Percentiles rank a stretch among this genome's conserved stretches.
These are phyloP conservation scores for Caenorhabditis japonica DNA, from an alignment of 2,888 invertebrate genomes.

Conservation along the genomic window DNA sequence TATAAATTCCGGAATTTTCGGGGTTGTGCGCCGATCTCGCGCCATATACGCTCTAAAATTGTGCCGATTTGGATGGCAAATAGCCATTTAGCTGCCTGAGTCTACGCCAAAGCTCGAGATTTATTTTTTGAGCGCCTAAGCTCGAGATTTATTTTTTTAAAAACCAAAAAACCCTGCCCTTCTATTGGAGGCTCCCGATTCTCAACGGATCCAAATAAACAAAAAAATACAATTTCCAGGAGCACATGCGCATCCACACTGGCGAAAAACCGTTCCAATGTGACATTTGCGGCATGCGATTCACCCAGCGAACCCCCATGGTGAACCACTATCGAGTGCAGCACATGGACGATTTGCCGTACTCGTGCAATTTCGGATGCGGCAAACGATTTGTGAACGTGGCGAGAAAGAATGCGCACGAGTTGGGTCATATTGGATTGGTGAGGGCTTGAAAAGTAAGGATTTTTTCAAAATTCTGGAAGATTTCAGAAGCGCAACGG, in stretches of 20 bases:
- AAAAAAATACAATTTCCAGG: constrained; percentile 54
- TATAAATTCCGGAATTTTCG: too few relatives aligned
- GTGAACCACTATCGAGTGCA: constrained; percentile 40
- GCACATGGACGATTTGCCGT: constrained; percentile 66
- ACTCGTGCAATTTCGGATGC: constrained; percentile 61
- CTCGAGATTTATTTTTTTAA: too few relatives aligned
- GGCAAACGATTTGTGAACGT: constrained; percentile 63
- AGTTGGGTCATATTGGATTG: constrained; percentile 60
- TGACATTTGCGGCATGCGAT: constrained; percentile 62
- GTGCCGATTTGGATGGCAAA: too few relatives aligned
- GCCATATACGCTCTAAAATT: too few relatives aligned
- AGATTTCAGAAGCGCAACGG: constrained; percentile 58
- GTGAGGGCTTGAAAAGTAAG: constrained; percentile 21
- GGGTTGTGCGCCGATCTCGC: too few relatives aligned
- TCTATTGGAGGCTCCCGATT: too few relatives aligned
- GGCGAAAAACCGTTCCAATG: constrained; percentile 70
- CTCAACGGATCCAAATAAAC: too few relatives aligned
- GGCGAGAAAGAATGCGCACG: constrained; percentile 67
- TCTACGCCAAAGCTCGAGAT: too few relatives aligned
- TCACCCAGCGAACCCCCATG: constrained; percentile 66
- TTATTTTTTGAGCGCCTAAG: too few relatives aligned
- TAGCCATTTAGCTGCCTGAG: too few relatives aligned
- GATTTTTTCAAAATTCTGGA: not conserved
- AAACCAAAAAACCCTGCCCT: too few relatives aligned
- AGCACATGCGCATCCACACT: constrained; percentile 72